phyloP scores from a whole-genome alignment of 2,113 vertebrate species.

The Brachionichthys hirsutus region DNA sequence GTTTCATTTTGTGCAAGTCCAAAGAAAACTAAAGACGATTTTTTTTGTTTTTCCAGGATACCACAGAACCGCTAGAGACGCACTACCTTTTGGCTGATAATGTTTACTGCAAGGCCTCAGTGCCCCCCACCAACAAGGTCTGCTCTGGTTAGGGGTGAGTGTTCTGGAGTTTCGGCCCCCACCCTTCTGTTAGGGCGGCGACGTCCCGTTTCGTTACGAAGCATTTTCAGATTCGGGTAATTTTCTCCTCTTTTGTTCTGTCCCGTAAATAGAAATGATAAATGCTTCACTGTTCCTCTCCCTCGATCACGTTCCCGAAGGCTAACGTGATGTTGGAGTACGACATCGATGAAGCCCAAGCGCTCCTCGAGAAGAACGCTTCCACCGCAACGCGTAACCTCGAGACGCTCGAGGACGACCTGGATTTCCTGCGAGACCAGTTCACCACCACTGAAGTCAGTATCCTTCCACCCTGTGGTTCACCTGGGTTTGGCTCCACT shows the following conservation, averaged over 20 bases:
- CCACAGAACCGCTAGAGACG: constrained; percentile 90
- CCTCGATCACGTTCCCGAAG: constrained; percentile 58
- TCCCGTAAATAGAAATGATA: too few species aligned
- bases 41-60: constrained; percentile 75
- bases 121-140: constrained; percentile 96
- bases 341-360: constrained; percentile 94
- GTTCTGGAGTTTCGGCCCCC: too few species aligned
- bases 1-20: too few species aligned
- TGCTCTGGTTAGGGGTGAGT: constrained; percentile 99
- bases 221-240: too few species aligned
- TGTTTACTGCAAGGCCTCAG: constrained; percentile 94
- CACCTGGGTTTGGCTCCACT: background rate
- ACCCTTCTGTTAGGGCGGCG: too few species aligned
- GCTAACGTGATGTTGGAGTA: constrained; percentile 99
- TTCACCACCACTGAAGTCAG: constrained; percentile 99
- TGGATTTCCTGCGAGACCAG: constrained; percentile 97
- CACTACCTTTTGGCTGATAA: constrained; percentile 96
- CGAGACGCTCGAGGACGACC: constrained; percentile 92
- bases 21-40: too few species aligned
- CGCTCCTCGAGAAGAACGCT: constrained; percentile 94
- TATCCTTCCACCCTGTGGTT: constrained; percentile 84
- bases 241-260: too few species aligned
- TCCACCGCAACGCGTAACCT: constrained; percentile 91
- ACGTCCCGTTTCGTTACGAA: too few species aligned
- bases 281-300: too few species aligned